Conservation (phyloP, 2,797 vertebrate species). For the Gobio occitaniae region DNA sequence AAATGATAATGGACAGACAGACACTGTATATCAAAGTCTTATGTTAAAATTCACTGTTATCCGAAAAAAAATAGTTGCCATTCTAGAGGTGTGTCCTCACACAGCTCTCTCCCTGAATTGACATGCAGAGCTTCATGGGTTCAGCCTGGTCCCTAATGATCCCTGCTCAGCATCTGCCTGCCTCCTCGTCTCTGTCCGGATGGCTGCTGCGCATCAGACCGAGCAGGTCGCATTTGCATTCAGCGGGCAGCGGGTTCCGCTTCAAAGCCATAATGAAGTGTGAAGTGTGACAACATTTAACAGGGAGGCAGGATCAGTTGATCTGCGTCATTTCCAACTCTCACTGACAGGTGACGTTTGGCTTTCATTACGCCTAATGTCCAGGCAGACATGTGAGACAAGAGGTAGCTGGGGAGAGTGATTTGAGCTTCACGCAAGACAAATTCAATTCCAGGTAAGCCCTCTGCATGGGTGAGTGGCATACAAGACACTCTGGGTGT, state of each 20-base stretch:
- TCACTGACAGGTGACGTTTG: conserved; percentile 75
- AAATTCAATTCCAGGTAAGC: conserved; percentile 56
- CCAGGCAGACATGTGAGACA: conserved; percentile 69
- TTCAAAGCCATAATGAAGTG: conserved; percentile 78
- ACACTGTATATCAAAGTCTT: not conserved
- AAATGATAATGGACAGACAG: not conserved
- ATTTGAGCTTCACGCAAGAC: conserved; percentile 42
- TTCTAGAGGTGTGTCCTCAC: conserved; percentile 49
- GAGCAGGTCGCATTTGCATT: conserved; percentile 70
- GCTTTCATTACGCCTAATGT: conserved; percentile 80
- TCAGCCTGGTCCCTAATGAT: conserved; percentile 74
- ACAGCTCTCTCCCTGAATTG: conserved; percentile 61
- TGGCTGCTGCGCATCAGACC: conserved; percentile 69
- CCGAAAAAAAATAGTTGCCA: not conserved
- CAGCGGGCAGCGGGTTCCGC: conserved; percentile 60
- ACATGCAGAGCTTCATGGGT: conserved; percentile 68
- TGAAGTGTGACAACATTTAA: conserved; percentile 81
- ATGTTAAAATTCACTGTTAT: not conserved
- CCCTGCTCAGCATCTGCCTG: conserved; percentile 67
- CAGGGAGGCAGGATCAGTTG: conserved; percentile 78
- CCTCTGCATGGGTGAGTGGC: conserved; percentile 37
- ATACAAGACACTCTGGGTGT: conserved; percentile 30
- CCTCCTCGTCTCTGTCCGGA: conserved; percentile 51
- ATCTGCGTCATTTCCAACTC: conserved; percentile 74
- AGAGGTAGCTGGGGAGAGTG: conserved; percentile 59